Evolutionary conservation across 1,140 invertebrate genomes (phyloP), one percentile per base, ranked within the genome.

Genomic region (Drosophila fuyamai): DNA sequence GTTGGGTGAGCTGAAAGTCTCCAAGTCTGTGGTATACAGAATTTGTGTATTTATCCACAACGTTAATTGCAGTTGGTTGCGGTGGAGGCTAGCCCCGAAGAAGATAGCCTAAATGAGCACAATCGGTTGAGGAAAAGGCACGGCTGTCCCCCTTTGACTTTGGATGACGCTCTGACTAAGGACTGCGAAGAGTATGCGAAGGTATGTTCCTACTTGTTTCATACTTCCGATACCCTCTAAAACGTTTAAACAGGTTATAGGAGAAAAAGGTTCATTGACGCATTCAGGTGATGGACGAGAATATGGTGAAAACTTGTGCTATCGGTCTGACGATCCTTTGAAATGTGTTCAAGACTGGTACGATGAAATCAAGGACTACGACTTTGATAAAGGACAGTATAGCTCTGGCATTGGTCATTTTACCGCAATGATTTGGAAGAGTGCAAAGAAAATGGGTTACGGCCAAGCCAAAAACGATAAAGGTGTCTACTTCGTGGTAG

Each of bases 351-450:
- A 62, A 1, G 0, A 0, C 0, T 81, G 79, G 79, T 81, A 81
- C 55, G 35, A 67, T 8, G 66, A 73, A 43, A 40, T 51, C 3
- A 0, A 9, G 0, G 0, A 13, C 0, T 81, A 81, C 40, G 4
- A 81, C 48, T 81, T 36, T 9, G 1, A 36, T 0, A 47, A 46
- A 0, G 12, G 48, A 4, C 0, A 6, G 1, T 75, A 16, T 13
- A 8, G 8, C 0, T 0, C 0, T 0, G 0, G 2, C 0, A 67
- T 61, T 6, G 44, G 16, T 0, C 66, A 60, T 13, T 81, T 81
- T 54, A 76, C 78, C 0, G 38, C 51, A 1, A 0, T 81, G 0
- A 14, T 81, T n/a, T 81, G 79, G 79, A 63, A 59, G 6, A 2
- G n/a, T 2, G 3, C 60, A 0, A n/a, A 0, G 1, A 14, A 10